Conservation (phyloP, 2,888 invertebrate species). For the Oxyteleia sp. region DNA sequence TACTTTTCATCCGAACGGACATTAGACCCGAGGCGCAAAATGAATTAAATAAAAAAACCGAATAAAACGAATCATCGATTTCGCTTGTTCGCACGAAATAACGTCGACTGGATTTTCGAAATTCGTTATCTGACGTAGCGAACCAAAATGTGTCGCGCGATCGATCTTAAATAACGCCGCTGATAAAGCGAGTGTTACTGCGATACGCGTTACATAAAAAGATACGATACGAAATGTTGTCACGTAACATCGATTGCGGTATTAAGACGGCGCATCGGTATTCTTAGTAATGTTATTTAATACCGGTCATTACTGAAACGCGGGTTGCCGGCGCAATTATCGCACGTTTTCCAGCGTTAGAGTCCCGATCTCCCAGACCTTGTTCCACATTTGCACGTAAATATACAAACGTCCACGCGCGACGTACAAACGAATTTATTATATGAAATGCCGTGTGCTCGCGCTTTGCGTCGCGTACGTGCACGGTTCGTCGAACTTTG, state of each 20-base stretch:
- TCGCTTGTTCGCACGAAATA: too few species aligned
- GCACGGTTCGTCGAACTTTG: slow-evolving; percentile 37
- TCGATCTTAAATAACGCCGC: slow-evolving; percentile 12
- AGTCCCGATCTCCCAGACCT: slow-evolving; percentile 57
- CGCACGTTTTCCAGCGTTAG: slow-evolving; percentile 48
- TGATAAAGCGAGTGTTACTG: slow-evolving; percentile 23
- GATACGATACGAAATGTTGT: slow-evolving; percentile 44
- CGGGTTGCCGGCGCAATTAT: slow-evolving; percentile 51
- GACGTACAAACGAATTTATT: slow-evolving; percentile 32
- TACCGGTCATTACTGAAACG: slow-evolving; percentile 51
- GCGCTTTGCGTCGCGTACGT: slow-evolving; percentile 3
- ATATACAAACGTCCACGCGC: slow-evolving; percentile 31
- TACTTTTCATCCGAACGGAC: too few species aligned
- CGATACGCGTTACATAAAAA: slow-evolving; percentile 39
- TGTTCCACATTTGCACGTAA: slow-evolving; percentile 52
- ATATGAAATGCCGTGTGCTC: slow-evolving; percentile 9
- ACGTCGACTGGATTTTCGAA: too few species aligned
- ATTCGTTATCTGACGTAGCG: too few species aligned
- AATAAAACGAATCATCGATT: too few species aligned
- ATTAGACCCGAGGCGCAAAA: too few species aligned
- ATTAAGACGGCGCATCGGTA: slow-evolving; percentile 46
- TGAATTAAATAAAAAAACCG: too few species aligned
- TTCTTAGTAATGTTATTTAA: slow-evolving; percentile 52
- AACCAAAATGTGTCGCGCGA: neutral
- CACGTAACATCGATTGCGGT: slow-evolving; percentile 45